Conservation (phyloP, 2,888 invertebrate genomes). For the Dryocosmus kuriphilus region DNA sequence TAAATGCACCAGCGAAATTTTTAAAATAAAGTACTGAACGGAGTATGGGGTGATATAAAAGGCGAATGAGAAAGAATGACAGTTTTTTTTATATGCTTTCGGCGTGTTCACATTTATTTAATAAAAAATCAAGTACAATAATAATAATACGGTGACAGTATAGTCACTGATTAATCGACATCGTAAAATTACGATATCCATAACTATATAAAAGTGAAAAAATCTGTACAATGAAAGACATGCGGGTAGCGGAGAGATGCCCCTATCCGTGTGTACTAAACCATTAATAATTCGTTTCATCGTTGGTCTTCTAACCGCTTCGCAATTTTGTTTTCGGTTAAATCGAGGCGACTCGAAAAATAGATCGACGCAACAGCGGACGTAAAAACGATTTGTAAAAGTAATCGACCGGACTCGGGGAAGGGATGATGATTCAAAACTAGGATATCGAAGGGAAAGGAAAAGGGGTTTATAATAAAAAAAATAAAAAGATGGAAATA, state of each 20-base stretch:
- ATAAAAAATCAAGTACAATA: constrained; percentile 77
- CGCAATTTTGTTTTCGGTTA: constrained; percentile 54
- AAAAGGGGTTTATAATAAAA: constrained; percentile 60
- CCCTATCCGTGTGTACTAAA: constrained; percentile 73
- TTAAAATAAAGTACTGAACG: no score
- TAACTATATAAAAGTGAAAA: constrained; percentile 78
- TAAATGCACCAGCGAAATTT: no score
- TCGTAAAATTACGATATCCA: constrained; percentile 71
- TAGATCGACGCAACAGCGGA: constrained; percentile 59
- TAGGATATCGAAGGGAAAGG: constrained; percentile 57
- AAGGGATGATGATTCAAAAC: constrained; percentile 53
- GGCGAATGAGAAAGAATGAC: constrained; percentile 42
- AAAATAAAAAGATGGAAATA: constrained; percentile 51
- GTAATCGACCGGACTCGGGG: constrained; percentile 67
- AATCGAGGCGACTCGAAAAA: constrained; percentile 55
- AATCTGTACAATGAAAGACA: constrained; percentile 78
- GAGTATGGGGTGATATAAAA: background rate
- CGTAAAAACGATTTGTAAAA: constrained; percentile 69
- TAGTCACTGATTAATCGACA: constrained; percentile 70
- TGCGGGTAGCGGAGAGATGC: constrained; percentile 77
- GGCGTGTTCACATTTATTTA: constrained; percentile 77
- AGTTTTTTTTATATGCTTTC: constrained; percentile 60
- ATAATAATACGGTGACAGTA: constrained; percentile 73
- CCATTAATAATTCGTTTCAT: constrained; percentile 54
- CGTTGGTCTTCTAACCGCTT: constrained; percentile 59